A percentile compares a stretch with the other conserved stretches of the same genome.
Evolutionary conservation across 2,888 invertebrate genomes (phyloP).

Genomic region (Hyppa rectilinea): DNA sequence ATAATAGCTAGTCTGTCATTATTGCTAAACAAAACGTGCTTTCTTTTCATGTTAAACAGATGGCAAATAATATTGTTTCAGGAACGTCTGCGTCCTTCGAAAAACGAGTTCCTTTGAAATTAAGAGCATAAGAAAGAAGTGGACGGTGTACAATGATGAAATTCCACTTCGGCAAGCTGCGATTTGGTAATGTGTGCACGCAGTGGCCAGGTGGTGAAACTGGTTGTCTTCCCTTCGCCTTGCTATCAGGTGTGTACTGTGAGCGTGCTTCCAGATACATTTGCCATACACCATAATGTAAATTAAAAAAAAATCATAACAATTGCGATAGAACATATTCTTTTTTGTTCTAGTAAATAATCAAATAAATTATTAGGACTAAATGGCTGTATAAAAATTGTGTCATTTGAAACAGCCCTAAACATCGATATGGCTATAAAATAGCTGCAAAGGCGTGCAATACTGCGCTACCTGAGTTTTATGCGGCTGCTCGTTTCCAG

Average conservation of each 20-base stretch:
- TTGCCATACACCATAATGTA: conserved; percentile 47
- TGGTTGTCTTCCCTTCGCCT: conserved; percentile 79
- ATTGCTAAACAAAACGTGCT: conserved; percentile 72
- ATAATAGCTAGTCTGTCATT: conserved; percentile 69
- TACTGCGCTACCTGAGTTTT: conserved; percentile 62
- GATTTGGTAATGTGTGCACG: conserved; percentile 72
- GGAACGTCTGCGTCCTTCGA: conserved; percentile 60
- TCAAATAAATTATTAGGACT: conserved; percentile 23
- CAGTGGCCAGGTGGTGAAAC: conserved; percentile 82
- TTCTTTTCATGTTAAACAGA: conserved; percentile 73
- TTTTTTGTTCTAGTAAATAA: conserved; percentile 4
- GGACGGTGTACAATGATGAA: conserved; percentile 63
- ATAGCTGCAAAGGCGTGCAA: conserved; percentile 63
- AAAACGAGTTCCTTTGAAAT: conserved; percentile 60
- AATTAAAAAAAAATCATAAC: conserved; percentile 13
- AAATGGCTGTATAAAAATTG: conserved; percentile 34
- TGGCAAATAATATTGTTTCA: conserved; percentile 64
- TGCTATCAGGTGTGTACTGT: conserved; percentile 78
- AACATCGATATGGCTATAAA: conserved; percentile 65
- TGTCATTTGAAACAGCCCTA: conserved; percentile 47
- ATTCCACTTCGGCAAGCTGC: conserved; percentile 63
- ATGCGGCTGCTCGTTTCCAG: conserved; percentile 70
- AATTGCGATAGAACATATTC: conserved; percentile 10
- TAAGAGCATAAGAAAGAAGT: conserved; percentile 52
- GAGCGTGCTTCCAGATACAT: conserved; percentile 73